A percentile compares a stretch with the other conserved stretches of the same genome.
phyloP scores from a whole-genome alignment of 2,888 invertebrate genomes.

The Biston stratarius region DNA sequence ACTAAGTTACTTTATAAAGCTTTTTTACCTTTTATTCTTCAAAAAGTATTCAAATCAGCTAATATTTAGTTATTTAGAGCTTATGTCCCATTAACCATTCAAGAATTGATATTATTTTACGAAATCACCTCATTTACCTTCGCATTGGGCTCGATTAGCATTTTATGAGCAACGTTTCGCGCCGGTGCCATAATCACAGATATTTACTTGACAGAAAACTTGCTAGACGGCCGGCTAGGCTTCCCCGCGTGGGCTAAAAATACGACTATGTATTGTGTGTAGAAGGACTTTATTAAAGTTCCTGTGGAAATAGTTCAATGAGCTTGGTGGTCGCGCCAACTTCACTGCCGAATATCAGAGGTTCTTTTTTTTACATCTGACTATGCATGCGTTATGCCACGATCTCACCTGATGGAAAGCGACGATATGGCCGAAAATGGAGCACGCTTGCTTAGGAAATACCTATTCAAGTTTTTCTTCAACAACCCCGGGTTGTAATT shows the following conservation, averaged over 20 bases:
- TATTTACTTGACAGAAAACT: conserved; percentile 65
- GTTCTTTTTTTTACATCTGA: too few relatives aligned
- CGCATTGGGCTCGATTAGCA: conserved; percentile 47
- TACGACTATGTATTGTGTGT: conserved; percentile 59
- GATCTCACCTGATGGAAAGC: too few relatives aligned
- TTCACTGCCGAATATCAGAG: not conserved
- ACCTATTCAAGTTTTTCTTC: too few relatives aligned
- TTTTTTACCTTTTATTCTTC: too few relatives aligned
- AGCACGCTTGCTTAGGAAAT: too few relatives aligned
- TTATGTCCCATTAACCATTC: conserved; percentile 19
- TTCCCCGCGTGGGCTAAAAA: conserved; percentile 58
- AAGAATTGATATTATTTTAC: conserved; percentile 10
- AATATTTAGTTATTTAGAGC: not conserved
- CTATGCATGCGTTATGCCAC: too few relatives aligned
- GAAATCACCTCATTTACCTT: conserved; percentile 25
- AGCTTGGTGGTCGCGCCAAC: conserved; percentile 31
- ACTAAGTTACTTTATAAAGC: not conserved
- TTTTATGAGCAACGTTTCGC: conserved; percentile 60
- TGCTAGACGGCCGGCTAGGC: conserved; percentile 43
- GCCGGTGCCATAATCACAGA: conserved; percentile 65
- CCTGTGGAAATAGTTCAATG: conserved; percentile 77
- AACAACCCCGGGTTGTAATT: too few relatives aligned
- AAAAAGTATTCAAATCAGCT: not conserved
- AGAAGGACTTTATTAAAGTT: conserved; percentile 76
- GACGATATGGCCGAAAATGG: too few relatives aligned